These are phyloP conservation scores for Heliconius hortense DNA, from an alignment of 2,888 invertebrate genomes.

Conservation along the genomic window DNA sequence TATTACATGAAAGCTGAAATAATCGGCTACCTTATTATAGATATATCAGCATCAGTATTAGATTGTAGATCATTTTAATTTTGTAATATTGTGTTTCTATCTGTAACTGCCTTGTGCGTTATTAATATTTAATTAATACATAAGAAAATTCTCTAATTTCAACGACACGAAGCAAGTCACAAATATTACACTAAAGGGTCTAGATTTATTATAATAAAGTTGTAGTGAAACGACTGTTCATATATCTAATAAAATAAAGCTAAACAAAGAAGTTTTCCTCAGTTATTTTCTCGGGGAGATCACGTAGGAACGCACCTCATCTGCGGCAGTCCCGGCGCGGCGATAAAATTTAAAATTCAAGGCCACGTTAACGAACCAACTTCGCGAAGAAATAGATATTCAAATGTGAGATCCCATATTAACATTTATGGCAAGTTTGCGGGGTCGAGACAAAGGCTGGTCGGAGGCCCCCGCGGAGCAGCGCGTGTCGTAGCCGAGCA, in stretches of 20 bases:
- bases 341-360: conserved; percentile 83
- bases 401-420: conserved; percentile 82
- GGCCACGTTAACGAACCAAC: conserved; percentile 82
- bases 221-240: conserved; percentile 19
- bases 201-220: conserved; percentile 28
- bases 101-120: neutral
- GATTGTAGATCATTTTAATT: neutral
- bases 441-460: conserved; percentile 77
- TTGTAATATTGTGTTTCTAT: neutral
- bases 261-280: conserved; percentile 70
- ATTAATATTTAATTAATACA: neutral
- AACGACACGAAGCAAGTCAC: neutral
- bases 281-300: conserved; percentile 75
- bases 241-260: conserved; percentile 54
- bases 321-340: conserved; percentile 73
- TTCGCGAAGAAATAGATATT: conserved; percentile 82
- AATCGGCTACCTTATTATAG: neutral
- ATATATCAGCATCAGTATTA: neutral
- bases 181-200: conserved; percentile 7
- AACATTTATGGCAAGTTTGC: conserved; percentile 83
- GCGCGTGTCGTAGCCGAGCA: conserved; percentile 38
- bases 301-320: conserved; percentile 81
- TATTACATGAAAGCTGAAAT: neutral
- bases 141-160: neutral
- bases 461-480: conserved; percentile 54